Conservation (phyloP, 2,888 invertebrate genomes). For the Noctua pronuba region DNA sequence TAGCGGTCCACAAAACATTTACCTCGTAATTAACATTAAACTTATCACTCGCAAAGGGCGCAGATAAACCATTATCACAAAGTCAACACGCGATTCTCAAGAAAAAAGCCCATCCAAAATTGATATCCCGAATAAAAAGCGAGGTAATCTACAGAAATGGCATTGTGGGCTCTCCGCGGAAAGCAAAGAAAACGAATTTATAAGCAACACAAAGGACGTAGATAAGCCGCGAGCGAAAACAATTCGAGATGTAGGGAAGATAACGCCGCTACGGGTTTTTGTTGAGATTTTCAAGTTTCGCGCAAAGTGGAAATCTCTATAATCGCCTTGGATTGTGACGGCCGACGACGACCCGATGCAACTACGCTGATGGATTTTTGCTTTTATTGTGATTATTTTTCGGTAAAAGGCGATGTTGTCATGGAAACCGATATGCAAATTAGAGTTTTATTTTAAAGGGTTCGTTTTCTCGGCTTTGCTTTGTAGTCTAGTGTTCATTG, state of each 20-base stretch:
- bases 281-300: slow-evolving; percentile 69
- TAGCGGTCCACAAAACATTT: slow-evolving; percentile 53
- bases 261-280: slow-evolving; percentile 70
- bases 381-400: slow-evolving; percentile 70
- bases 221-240: slow-evolving; percentile 78
- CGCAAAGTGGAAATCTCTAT: slow-evolving; percentile 70
- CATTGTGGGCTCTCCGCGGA: slow-evolving; percentile 65
- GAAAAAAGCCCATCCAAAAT: slow-evolving; percentile 66
- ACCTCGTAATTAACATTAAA: slow-evolving; percentile 59
- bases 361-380: slow-evolving; percentile 66
- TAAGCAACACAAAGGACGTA: slow-evolving; percentile 73
- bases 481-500: neutral
- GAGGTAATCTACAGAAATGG: slow-evolving; percentile 69
- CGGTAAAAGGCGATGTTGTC: slow-evolving; percentile 35
- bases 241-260: slow-evolving; percentile 74
- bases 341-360: slow-evolving; percentile 66
- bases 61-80: slow-evolving; percentile 62
- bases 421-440: slow-evolving; percentile 33
- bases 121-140: slow-evolving; percentile 69
- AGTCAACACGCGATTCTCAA: slow-evolving; percentile 64
- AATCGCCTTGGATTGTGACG: slow-evolving; percentile 71
- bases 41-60: slow-evolving; percentile 54
- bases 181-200: slow-evolving; percentile 76
- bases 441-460: slow-evolving; percentile 4
- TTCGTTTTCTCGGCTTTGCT: slow-evolving; percentile 6